Conservation (phyloP, 2,797 vertebrate genomes). For the Emydoidea blandingii region DNA sequence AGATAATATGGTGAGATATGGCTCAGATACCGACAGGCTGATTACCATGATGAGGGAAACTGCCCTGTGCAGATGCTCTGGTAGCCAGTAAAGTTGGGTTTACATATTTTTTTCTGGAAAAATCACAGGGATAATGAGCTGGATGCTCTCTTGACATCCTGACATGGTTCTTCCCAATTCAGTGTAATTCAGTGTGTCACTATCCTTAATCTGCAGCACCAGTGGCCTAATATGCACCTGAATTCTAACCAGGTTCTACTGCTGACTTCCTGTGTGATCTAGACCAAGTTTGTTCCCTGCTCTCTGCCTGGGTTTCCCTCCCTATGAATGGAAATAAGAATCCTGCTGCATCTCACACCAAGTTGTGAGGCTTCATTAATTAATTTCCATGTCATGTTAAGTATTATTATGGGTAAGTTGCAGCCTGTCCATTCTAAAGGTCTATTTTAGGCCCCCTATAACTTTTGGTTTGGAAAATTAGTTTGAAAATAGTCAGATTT, state of each 20-base stretch:
- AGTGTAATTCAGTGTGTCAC: not conserved
- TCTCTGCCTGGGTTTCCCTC: not conserved
- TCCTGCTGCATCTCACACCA: not conserved
- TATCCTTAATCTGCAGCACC: not conserved
- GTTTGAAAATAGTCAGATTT: constrained; percentile 30
- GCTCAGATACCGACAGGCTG: not conserved
- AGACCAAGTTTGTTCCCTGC: not conserved
- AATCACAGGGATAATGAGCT: not conserved
- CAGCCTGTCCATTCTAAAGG: constrained; percentile 9
- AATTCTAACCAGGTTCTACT: not conserved
- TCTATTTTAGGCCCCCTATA: not conserved
- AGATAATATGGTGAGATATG: not conserved
- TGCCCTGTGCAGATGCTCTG: not conserved
- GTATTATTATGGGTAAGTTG: not conserved
- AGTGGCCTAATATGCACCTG: not conserved
- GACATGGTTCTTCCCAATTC: not conserved
- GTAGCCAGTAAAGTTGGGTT: too few relatives aligned
- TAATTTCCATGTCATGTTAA: not conserved
- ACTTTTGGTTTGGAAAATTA: constrained; percentile 30
- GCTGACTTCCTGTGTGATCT: not conserved
- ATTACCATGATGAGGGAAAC: not conserved
- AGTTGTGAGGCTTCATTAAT: not conserved
- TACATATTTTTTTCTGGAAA: not conserved
- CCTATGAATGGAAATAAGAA: constrained; percentile 2
- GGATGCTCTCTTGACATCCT: not conserved